Evolutionary conservation across 2,113 vertebrate species (phyloP), one percentile per base, ranked within the genome.

Genomic region (Notechis scutatus): DNA sequence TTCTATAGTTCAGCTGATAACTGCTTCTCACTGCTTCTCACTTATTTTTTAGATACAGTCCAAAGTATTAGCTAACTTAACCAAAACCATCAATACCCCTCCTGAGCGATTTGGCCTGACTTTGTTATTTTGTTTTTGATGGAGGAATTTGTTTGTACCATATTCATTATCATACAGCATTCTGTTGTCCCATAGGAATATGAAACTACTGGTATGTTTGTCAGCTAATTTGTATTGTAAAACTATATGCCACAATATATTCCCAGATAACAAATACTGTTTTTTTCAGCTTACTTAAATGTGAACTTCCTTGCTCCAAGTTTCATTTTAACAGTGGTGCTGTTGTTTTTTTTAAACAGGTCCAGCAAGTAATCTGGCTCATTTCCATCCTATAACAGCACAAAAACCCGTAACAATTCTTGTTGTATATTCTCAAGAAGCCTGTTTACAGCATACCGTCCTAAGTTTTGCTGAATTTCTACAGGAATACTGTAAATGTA

Each of bases 401-500:
- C 92, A 95, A 57, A 88, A 87, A 21, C 93, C 92, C 0, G 20
- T 96, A 52, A 95, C 96, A 39, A 96, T 98, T 69, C 96, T 98
- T 3, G 29, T 98, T 90, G 96, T 98, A 74, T 98, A 98, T 93
- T 98, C 98, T 91, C 95, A 92, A 91, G 97, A 95, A 56, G 91
- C 42, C 59, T 96, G 93, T 91, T 98, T 98, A 95, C 97, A 98
- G 94, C 95, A 86, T 39, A 97, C 96, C 0, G 97, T 98, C 29
- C 95, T 97, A 56, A 93, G 93, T 56, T 96, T 99, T 94, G 97
- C 97, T 18, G 97, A 98, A 88, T 98, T 98, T 90, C 95, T 99
- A 94, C 97, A 97, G 85, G 93, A 93, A 45, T 94, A 96, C 1
- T 98, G 96, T 4, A 93, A 95, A 92, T 97, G 97, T 90, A 96